Percentiles rank a stretch among this genome's conserved stretches.
Evolutionary conservation across 2,113 vertebrate genomes (phyloP).

Genomic region (Damaliscus lunatus): DNA sequence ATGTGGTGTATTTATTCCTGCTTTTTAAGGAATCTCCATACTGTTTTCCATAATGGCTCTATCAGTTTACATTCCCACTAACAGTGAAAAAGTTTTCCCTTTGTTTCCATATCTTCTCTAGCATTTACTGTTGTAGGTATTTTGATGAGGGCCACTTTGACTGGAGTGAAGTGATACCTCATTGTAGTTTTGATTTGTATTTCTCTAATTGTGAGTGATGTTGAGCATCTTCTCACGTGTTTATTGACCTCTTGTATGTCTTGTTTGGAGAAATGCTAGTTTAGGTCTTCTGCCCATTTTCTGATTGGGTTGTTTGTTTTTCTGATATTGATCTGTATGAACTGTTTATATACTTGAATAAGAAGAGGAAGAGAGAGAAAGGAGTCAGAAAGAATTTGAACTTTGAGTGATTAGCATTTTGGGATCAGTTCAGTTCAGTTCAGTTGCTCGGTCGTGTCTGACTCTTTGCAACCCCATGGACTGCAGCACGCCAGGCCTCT

Average conservation of each 20-base stretch:
- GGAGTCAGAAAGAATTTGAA: not conserved
- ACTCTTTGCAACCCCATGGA: not conserved
- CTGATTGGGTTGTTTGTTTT: not conserved
- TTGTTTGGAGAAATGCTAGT: not conserved
- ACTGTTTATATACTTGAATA: not conserved
- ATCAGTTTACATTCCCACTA: not conserved
- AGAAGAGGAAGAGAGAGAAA: not conserved
- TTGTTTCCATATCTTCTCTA: not conserved
- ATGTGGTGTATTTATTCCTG: not conserved
- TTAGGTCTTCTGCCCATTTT: not conserved
- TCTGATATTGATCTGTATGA: not conserved
- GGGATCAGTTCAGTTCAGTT: not conserved
- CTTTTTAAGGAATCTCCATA: not conserved
- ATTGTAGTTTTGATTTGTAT: not conserved
- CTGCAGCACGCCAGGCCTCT: not conserved
- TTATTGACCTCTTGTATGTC: not conserved
- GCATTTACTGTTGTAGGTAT: not conserved
- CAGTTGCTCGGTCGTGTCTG: accelerated
- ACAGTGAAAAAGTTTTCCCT: not conserved
- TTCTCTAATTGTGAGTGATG: not conserved
- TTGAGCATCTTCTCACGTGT: not conserved
- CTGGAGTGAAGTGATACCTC: not conserved
- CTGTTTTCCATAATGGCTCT: not conserved
- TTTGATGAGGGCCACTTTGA: not conserved
- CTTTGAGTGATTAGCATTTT: not conserved